These are phyloP conservation scores for Helicoverpa zea DNA, from an alignment of 1,140 invertebrate species.

Conservation along the genomic window DNA sequence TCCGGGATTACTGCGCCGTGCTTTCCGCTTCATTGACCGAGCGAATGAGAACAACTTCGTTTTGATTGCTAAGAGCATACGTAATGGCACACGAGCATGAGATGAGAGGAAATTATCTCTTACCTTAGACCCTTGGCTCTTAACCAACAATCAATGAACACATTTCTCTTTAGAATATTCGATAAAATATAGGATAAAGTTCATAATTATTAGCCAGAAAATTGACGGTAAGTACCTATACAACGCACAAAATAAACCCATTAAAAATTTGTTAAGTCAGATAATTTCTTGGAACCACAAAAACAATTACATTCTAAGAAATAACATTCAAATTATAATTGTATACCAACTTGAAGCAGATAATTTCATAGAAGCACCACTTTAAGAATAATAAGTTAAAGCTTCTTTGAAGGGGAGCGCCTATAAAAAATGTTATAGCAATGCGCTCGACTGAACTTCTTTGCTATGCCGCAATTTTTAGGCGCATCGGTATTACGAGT, in stretches of 20 bases:
- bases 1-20: slow-evolving; percentile 49
- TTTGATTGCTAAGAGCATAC: slow-evolving; percentile 7
- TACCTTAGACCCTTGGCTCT: background rate
- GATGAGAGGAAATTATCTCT: background rate
- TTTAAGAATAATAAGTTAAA: slow-evolving; percentile 44
- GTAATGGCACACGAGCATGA: background rate
- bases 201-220: too few species aligned
- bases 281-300: background rate
- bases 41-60: background rate
- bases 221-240: too few species aligned
- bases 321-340: slow-evolving; percentile 20
- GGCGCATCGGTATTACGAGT: slow-evolving; percentile 37
- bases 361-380: slow-evolving; percentile 16
- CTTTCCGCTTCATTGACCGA: slow-evolving; percentile 35
- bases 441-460: slow-evolving; percentile 40
- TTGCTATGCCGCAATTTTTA: slow-evolving; percentile 46
- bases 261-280: background rate
- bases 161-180: too few species aligned
- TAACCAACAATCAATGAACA: too few species aligned
- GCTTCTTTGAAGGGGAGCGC: slow-evolving; percentile 29
- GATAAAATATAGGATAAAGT: too few species aligned
- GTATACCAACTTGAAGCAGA: slow-evolving; percentile 9
- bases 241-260: too few species aligned
- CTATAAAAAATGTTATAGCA: slow-evolving; percentile 50
- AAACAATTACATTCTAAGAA: slow-evolving; percentile 27